Evolutionary conservation across 2,888 invertebrate genomes (phyloP), one percentile per base, ranked within the genome.

Genomic region (Brachylomia viminalis): DNA sequence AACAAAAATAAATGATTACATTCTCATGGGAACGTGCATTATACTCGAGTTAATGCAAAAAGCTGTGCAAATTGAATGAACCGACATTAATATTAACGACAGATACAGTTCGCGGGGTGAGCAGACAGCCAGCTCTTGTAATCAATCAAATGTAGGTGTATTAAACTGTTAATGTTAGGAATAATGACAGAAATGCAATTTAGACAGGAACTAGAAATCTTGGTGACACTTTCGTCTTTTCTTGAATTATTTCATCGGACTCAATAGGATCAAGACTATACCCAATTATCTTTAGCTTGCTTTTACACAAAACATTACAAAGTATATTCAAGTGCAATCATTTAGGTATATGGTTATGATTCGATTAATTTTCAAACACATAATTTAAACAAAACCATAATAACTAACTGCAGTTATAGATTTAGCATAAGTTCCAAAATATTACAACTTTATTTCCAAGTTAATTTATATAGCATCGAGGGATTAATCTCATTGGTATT

Each of bases 1-100:
- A 77, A 82, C 85, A 71, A 82, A 82, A 84, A 79, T 76, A 82
- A 79, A 82, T 82, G n/a, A 85, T 75, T 77, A 59, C 1, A 80
- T 79, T 85, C 86, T 75, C 83, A 69, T 74, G 86, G 75, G 83
- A 85, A 79, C 54, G 13, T 62, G 78, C 79, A 82, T 82, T 82
- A 79, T 77, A 74, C 65, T 77, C 66, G 74, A 79, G 77, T 80
- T 86, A 75, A 85, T 77, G 75, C 81, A 86, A 83, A 86, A 83
- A 86, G 69, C 76, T 78, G 81, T 79, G 86, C 87, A 87, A 87
- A 86, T 86, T 86, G 76, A 86, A 86, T 87, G 81, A 79, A 84
- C 77, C 59, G 20, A 85, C 78, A 82, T 83, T 82, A 84, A 80
- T 81, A 80, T 73, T 85, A 85, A 85, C 77, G 85, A 78, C 78